phyloP scores from a whole-genome alignment of 2,888 invertebrate genomes.

The Parapristionchus giblindavisi region DNA sequence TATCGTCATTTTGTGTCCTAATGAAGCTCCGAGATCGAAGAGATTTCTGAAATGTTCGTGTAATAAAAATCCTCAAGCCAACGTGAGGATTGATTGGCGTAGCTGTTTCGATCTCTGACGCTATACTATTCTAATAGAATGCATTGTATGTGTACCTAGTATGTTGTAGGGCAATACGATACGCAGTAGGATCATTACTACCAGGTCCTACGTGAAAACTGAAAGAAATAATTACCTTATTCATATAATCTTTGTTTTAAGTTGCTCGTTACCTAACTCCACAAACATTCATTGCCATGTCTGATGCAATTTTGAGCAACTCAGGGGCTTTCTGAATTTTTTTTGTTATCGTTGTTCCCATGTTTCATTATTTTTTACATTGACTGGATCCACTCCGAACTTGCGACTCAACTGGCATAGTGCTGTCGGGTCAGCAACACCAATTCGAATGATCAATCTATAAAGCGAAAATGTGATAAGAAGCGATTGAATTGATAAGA shows the following conservation, averaged over 20 bases:
- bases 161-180: constrained; percentile 81
- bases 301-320: constrained; percentile 58
- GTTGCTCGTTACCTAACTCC: constrained; percentile 71
- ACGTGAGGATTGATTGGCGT: no score
- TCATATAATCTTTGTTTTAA: no score
- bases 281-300: constrained; percentile 59
- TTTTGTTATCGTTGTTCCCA: background rate
- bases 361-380: background rate
- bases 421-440: constrained; percentile 81
- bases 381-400: constrained; percentile 69
- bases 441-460: constrained; percentile 84
- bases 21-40: constrained; percentile 79
- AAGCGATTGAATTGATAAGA: no score
- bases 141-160: no score
- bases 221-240: no score
- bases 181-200: constrained; percentile 77
- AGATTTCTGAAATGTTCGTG: constrained; percentile 72
- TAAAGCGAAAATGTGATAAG: no score
- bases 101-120: no score
- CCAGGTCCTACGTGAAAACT: constrained; percentile 71
- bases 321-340: constrained; percentile 45
- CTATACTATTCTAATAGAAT: no score
- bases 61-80: no score
- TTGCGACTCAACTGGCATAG: constrained; percentile 78
- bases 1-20: constrained; percentile 82